Evolutionary conservation across 2,888 invertebrate genomes (phyloP).

Genomic region (Ischnura elegans): DNA sequence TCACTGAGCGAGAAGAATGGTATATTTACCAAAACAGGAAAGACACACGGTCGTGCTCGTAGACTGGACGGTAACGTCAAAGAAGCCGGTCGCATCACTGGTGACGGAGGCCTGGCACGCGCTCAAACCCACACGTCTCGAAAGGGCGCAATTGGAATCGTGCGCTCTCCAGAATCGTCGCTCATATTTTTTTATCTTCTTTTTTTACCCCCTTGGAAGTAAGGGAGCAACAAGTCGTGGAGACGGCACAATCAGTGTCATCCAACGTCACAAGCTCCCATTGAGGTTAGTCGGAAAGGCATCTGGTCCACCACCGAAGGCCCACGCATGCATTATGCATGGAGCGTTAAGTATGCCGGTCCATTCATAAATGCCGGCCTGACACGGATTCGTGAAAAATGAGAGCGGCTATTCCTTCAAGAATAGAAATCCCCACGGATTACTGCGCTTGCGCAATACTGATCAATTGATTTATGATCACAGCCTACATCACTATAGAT

Average conservation of each 20-base stretch:
- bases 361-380: neutral
- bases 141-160: neutral
- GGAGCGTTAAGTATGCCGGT: neutral
- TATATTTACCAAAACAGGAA: neutral
- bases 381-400: neutral
- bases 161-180: neutral
- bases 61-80: neutral
- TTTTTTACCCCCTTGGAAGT: neutral
- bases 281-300: neutral
- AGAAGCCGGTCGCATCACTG: neutral
- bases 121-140: neutral
- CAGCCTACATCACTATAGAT: too few relatives aligned
- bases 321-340: constrained; percentile 22
- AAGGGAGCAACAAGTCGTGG: constrained; percentile 22
- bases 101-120: neutral
- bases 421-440: too few relatives aligned
- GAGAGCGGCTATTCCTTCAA: neutral
- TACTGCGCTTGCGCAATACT: too few relatives aligned
- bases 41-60: neutral
- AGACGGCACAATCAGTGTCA: constrained; percentile 29
- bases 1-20: neutral
- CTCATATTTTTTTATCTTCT: neutral
- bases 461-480: too few relatives aligned
- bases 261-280: neutral
- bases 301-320: neutral